A percentile compares a stretch with the other conserved stretches of the same genome.
phyloP scores from a whole-genome alignment of 2,888 invertebrate species.

The Thereva nobilitata region DNA sequence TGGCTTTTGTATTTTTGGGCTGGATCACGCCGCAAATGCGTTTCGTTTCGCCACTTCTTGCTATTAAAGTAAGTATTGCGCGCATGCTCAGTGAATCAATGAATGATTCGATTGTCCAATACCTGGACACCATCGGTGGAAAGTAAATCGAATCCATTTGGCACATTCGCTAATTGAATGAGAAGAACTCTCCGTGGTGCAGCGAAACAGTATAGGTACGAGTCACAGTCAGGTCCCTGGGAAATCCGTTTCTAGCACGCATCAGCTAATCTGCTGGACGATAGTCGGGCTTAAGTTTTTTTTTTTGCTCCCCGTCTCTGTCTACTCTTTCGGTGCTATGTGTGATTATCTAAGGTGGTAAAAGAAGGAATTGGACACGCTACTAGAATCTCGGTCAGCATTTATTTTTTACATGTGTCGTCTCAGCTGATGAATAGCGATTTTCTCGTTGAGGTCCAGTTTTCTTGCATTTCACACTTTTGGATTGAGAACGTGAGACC shows the following conservation, averaged over 20 bases:
- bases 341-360: constrained; percentile 1
- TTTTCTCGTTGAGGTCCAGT: constrained; percentile 5
- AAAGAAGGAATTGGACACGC: constrained; percentile 19
- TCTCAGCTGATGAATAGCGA: constrained; percentile 6
- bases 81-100: constrained; percentile 32
- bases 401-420: constrained; percentile 24
- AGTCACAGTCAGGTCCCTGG: neutral
- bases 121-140: constrained; percentile 16
- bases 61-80: constrained; percentile 15
- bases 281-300: neutral
- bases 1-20: neutral
- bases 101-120: constrained; percentile 32
- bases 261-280: constrained; percentile 21
- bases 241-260: constrained; percentile 14
- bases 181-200: constrained; percentile 19
- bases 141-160: constrained; percentile 37
- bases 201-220: neutral
- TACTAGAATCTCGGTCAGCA: constrained; percentile 25
- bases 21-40: constrained; percentile 23
- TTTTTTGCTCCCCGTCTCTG: constrained; percentile 6
- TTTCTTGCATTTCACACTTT: constrained; percentile 10
- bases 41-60: constrained; percentile 33
- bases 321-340: too few species aligned
- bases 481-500: constrained; percentile 13
- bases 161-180: constrained; percentile 35